Percentiles rank a stretch among this genome's conserved stretches.
Evolutionary conservation across 2,113 vertebrate genomes (phyloP).

Genomic region (Zeus faber): DNA sequence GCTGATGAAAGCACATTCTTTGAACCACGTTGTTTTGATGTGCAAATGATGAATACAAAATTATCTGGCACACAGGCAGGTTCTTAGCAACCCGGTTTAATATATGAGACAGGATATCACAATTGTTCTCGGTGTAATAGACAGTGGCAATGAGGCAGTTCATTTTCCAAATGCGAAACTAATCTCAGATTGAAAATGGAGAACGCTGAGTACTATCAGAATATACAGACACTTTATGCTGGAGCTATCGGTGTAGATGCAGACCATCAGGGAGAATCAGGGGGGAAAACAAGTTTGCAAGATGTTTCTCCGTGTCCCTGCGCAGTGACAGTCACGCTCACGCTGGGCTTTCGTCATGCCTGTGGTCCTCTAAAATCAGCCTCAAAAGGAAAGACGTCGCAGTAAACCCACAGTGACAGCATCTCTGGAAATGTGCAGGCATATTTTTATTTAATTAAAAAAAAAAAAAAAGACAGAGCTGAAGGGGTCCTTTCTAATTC

Average conservation of each 20-base stretch:
- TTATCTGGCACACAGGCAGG: conserved; percentile 20
- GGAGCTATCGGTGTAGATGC: conserved; percentile 15
- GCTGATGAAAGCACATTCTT: conserved; percentile 12
- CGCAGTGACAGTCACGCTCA: not conserved
- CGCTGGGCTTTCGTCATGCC: conserved; percentile 16
- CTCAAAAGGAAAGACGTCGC: conserved; percentile 15
- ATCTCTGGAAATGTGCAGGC: conserved; percentile 25
- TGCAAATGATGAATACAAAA: conserved; percentile 35
- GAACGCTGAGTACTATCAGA: too few species aligned
- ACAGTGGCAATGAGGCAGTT: too few species aligned
- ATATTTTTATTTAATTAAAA: too few species aligned
- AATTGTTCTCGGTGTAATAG: too few species aligned
- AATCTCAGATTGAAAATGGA: too few species aligned
- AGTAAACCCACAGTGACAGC: conserved; percentile 35
- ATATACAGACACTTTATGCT: too few species aligned
- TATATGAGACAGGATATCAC: conserved; percentile 18
- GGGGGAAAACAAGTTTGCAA: conserved; percentile 17
- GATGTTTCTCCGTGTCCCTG: not conserved
- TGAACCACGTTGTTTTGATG: conserved; percentile 27
- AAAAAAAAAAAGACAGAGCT: too few species aligned
- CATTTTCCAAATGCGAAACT: too few species aligned
- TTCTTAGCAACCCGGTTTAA: conserved; percentile 16
- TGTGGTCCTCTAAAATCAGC: conserved; percentile 13
- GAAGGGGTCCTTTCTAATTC: conserved; percentile 14
- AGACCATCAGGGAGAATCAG: conserved; percentile 19